Evolutionary conservation across 1,140 invertebrate species (phyloP).

Genomic region (Hyles vespertilio): DNA sequence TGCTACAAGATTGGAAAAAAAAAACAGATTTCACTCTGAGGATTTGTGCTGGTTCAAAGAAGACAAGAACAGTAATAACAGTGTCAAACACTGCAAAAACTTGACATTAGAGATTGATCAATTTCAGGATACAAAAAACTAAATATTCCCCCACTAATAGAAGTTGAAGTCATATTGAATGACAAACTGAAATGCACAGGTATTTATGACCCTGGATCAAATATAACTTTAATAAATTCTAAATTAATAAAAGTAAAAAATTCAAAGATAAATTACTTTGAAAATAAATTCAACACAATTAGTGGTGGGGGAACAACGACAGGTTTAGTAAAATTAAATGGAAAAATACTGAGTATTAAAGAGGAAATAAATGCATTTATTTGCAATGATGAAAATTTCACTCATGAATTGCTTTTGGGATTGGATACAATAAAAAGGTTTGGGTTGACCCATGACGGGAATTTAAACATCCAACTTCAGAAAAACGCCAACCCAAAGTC

Average conservation of each 20-base stretch:
- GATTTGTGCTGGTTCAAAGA: constrained; percentile 3
- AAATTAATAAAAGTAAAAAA: constrained; percentile 32
- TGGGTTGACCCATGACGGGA: constrained; percentile 25
- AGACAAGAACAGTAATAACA: constrained; percentile 3
- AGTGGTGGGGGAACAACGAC: constrained; percentile 34
- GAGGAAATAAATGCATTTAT: constrained; percentile 31
- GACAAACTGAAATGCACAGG: constrained; percentile 28
- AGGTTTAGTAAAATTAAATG: constrained; percentile 28
- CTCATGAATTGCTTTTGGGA: constrained; percentile 38
- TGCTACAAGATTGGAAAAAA: background rate
- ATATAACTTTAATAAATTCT: constrained; percentile 41
- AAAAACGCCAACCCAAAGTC: too few species aligned
- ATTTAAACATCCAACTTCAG: constrained; percentile 28
- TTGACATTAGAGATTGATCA: constrained; percentile 21
- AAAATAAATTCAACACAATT: constrained; percentile 35
- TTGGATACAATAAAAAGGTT: constrained; percentile 34
- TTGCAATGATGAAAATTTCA: constrained; percentile 35
- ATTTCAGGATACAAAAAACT: constrained; percentile 23
- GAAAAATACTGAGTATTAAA: constrained; percentile 23
- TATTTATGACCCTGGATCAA: constrained; percentile 42
- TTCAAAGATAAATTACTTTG: constrained; percentile 12
- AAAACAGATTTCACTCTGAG: background rate
- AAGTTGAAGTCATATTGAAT: constrained; percentile 38
- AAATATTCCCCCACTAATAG: constrained; percentile 44
- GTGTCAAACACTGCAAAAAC: constrained; percentile 20